These are phyloP conservation scores for Acanthochromis polyacanthus DNA, from an alignment of 2,113 vertebrate genomes.

Conservation along the genomic window DNA sequence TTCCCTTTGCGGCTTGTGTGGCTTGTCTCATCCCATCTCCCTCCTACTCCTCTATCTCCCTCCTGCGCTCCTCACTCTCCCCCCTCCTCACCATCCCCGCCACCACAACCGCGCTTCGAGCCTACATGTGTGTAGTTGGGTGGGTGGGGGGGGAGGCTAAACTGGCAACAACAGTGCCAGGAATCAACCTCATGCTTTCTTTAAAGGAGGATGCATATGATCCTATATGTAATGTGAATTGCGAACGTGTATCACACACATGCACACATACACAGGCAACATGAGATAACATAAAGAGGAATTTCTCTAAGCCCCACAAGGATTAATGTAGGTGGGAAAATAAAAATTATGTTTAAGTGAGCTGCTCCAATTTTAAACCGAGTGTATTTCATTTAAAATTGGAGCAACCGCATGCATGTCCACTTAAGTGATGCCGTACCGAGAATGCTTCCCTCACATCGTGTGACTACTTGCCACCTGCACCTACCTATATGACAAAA, in stretches of 20 bases:
- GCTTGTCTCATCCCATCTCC: slow-evolving; percentile 81
- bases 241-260: slow-evolving; percentile 20
- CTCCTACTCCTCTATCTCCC: slow-evolving; percentile 69
- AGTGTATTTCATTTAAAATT: slow-evolving; percentile 2
- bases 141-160: background rate
- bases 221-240: slow-evolving; percentile 47
- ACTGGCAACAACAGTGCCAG: slow-evolving; percentile 38
- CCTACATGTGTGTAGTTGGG: slow-evolving; percentile 33
- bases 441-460: slow-evolving; percentile 24
- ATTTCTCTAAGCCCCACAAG: background rate
- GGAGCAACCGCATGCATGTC: slow-evolving; percentile 3
- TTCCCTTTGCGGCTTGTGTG: slow-evolving; percentile 79
- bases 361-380: slow-evolving; percentile 37
- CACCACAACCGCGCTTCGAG: slow-evolving; percentile 43
- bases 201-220: slow-evolving; percentile 41
- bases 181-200: slow-evolving; percentile 40
- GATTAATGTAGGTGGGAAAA: slow-evolving; percentile 23
- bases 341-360: slow-evolving; percentile 11
- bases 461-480: slow-evolving; percentile 47
- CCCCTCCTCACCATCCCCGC: background rate
- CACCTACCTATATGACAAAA: slow-evolving; percentile 64
- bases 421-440: slow-evolving; percentile 22
- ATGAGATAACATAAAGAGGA: slow-evolving; percentile 1
- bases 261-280: background rate
- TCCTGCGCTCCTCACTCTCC: slow-evolving; percentile 20